Evolutionary conservation across 64 coral and sea anemone genomes (phyloP).

Genomic region (Trachythela sp.): DNA sequence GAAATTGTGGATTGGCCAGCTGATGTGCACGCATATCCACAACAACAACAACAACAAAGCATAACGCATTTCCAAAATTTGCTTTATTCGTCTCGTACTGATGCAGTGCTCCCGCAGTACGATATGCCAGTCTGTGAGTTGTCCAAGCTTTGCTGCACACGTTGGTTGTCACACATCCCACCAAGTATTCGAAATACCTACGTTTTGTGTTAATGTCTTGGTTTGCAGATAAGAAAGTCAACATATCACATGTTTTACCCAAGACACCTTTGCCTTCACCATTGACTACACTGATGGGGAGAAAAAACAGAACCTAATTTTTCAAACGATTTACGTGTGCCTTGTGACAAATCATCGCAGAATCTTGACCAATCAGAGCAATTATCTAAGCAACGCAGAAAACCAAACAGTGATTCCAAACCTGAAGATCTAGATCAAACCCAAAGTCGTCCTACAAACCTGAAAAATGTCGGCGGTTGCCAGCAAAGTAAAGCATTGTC

Average conservation of each 20-base stretch:
- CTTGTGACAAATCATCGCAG: too few relatives aligned
- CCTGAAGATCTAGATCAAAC: too few relatives aligned
- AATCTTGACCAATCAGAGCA: too few relatives aligned
- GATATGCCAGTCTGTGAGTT: slow-evolving; percentile 16
- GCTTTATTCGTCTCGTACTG: slow-evolving; percentile 2
- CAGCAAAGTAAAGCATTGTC: background rate
- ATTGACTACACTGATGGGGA: too few relatives aligned
- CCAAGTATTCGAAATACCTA: background rate
- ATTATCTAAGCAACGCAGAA: too few relatives aligned
- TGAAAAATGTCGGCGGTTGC: too few relatives aligned
- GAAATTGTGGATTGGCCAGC: background rate
- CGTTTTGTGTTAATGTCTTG: background rate
- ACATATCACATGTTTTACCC: too few relatives aligned
- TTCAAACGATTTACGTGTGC: too few relatives aligned
- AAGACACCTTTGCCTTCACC: too few relatives aligned
- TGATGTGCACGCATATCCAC: background rate
- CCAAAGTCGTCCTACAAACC: too few relatives aligned
- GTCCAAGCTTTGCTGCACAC: background rate
- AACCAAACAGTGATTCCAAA: too few relatives aligned
- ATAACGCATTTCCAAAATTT: slow-evolving; percentile 24
- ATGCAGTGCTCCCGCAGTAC: slow-evolving; percentile 16
- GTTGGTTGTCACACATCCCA: background rate
- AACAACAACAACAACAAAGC: background rate
- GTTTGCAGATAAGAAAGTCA: background rate
- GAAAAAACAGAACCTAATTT: too few relatives aligned